Evolutionary conservation across 2,113 vertebrate genomes (phyloP).

Genomic region (Istiophorus platypterus): DNA sequence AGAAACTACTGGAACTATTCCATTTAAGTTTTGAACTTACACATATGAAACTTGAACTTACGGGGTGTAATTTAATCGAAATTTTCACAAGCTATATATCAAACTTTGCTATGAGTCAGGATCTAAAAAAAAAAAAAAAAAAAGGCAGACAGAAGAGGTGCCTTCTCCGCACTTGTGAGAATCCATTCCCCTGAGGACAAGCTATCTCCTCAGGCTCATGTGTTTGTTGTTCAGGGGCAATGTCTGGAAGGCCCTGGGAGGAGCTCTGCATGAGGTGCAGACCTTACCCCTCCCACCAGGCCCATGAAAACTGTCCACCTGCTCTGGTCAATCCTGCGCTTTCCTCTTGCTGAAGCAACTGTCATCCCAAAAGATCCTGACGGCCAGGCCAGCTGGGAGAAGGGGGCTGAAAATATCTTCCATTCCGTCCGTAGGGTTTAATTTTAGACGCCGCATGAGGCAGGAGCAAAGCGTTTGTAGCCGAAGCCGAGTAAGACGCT

Average conservation of each 20-base stretch:
- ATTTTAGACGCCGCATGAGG: constrained; percentile 88
- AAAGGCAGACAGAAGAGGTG: not conserved
- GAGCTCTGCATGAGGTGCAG: constrained; percentile 32
- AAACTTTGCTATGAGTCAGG: not conserved
- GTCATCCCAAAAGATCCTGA: constrained; percentile 90
- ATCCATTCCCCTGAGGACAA: constrained; percentile 6
- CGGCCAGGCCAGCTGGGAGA: constrained; percentile 90
- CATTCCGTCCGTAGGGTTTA: constrained; percentile 86
- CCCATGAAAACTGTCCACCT: constrained; percentile 73
- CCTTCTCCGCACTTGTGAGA: not conserved
- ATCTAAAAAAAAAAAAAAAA: not conserved
- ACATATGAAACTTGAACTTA: not conserved
- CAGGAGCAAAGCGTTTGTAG: constrained; percentile 55
- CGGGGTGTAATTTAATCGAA: not conserved
- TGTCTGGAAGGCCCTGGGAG: constrained; percentile 42
- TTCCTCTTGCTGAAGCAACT: constrained; percentile 78
- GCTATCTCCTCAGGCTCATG: not conserved
- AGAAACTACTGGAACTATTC: not conserved
- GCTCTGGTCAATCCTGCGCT: constrained; percentile 69
- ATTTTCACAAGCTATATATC: not conserved
- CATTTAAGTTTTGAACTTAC: not conserved
- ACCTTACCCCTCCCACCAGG: not conserved
- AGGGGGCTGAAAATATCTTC: constrained; percentile 88
- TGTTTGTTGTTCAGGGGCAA: constrained; percentile 53
- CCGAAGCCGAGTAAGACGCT: constrained; percentile 56